A percentile compares a stretch with the other conserved stretches of the same genome.
Conservation (phyloP, 2,797 vertebrate species). For the Polyboroides typus region DNA sequence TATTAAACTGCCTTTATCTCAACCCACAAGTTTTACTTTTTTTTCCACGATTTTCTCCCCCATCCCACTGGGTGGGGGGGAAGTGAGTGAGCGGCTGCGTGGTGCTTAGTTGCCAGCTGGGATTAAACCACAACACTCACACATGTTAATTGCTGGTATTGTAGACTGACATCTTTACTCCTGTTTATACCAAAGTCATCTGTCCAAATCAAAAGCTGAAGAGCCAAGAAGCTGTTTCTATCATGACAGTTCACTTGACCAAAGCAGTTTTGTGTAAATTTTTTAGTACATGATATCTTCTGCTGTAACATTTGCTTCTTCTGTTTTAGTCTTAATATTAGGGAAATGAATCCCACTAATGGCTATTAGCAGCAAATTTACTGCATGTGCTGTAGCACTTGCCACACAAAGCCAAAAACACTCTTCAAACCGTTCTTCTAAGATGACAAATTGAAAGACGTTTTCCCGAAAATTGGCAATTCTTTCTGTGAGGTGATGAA, state of each 20-base stretch:
- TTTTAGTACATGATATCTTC: conserved; percentile 90
- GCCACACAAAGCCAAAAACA: conserved; percentile 94
- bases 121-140: not conserved
- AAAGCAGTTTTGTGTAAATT: not conserved
- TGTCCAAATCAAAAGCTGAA: not conserved
- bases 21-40: too few species aligned
- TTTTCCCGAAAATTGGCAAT: conserved; percentile 91
- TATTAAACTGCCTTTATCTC: too few species aligned
- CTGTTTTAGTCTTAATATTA: conserved; percentile 87
- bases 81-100: too few species aligned
- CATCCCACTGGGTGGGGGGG: too few species aligned
- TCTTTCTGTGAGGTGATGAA: conserved; percentile 84
- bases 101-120: too few species aligned
- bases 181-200: not conserved
- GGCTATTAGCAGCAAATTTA: conserved; percentile 86
- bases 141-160: not conserved
- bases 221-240: not conserved
- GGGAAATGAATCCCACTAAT: conserved; percentile 88
- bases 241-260: not conserved
- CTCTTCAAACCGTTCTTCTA: conserved; percentile 86
- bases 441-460: conserved; percentile 84
- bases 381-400: conserved; percentile 82
- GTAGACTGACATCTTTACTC: not conserved
- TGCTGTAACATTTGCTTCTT: conserved; percentile 87
- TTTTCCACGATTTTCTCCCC: too few species aligned